These are phyloP conservation scores for Limnodromus scolopaceus DNA, from an alignment of 2,797 vertebrate genomes.

Conservation along the genomic window DNA sequence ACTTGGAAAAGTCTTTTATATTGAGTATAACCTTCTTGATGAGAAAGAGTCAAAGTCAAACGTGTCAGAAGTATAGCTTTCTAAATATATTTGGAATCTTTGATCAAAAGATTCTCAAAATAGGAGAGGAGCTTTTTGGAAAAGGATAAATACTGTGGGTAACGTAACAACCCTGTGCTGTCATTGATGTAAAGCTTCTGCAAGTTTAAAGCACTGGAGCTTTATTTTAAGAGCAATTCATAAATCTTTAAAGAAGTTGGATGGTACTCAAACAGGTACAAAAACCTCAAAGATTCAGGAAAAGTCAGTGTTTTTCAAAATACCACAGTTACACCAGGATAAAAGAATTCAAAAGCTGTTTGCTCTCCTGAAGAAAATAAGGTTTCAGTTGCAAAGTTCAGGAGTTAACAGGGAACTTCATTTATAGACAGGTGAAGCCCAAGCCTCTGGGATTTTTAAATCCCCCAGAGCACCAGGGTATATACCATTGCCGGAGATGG, in stretches of 20 bases:
- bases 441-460: neutral
- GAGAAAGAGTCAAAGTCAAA: neutral
- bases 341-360: neutral
- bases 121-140: slow-evolving; percentile 10
- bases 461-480: neutral
- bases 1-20: neutral
- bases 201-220: neutral
- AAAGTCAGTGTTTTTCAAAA: neutral
- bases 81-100: slow-evolving; percentile 27
- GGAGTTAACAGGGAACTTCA: neutral
- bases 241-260: neutral
- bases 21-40: slow-evolving; percentile 9
- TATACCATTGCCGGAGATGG: neutral
- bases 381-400: neutral
- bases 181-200: slow-evolving; percentile 1
- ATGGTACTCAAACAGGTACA: neutral
- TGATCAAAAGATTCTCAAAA: slow-evolving; percentile 61
- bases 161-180: neutral
- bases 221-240: neutral
- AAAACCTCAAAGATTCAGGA: neutral
- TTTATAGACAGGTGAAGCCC: neutral
- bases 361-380: neutral
- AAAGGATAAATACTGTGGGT: neutral
- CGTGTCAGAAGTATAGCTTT: slow-evolving; percentile 55
- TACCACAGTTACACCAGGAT: neutral